These are phyloP conservation scores for Oscarella lobularis DNA, from an alignment of 37 sponge, comb jelly and placozoan species.

Conservation along the genomic window DNA sequence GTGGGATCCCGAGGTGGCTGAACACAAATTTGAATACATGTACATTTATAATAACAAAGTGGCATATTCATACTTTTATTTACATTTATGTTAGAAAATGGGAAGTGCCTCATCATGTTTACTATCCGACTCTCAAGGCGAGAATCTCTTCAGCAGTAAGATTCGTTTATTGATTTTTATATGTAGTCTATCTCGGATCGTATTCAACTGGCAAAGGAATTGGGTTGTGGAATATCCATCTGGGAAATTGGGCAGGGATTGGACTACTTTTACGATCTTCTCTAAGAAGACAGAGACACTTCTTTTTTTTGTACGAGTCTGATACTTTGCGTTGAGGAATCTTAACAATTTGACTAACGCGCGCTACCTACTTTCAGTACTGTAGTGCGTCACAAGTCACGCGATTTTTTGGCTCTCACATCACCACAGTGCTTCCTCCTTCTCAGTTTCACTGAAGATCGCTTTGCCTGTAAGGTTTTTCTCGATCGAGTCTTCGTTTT, in stretches of 20 bases:
- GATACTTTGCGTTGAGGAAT: no score
- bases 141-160: not conserved
- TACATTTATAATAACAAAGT: slow-evolving; percentile 8
- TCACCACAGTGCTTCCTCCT: no score
- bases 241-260: slow-evolving; percentile 99
- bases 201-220: slow-evolving; percentile 64
- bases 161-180: slow-evolving; percentile 5
- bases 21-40: slow-evolving; percentile 81
- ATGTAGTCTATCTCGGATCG: slow-evolving; percentile 58
- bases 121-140: slow-evolving; percentile 71
- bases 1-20: slow-evolving; percentile 81
- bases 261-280: slow-evolving; percentile 93
- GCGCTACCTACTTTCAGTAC: no score
- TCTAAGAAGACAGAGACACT: no score
- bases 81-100: not conserved
- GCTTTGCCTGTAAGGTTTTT: no score
- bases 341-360: no score
- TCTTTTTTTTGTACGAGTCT: no score
- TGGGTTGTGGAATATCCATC: slow-evolving; percentile 83
- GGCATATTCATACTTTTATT: not conserved
- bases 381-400: no score
- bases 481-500: no score
- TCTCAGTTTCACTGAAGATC: no score
- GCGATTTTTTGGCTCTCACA: no score
- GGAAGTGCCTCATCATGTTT: slow-evolving; percentile 33